Percentiles rank a stretch among this genome's conserved stretches.
These are phyloP conservation scores for Lepilemur ruficaudatus DNA, from an alignment of 2,797 vertebrate species.

Conservation along the genomic window DNA sequence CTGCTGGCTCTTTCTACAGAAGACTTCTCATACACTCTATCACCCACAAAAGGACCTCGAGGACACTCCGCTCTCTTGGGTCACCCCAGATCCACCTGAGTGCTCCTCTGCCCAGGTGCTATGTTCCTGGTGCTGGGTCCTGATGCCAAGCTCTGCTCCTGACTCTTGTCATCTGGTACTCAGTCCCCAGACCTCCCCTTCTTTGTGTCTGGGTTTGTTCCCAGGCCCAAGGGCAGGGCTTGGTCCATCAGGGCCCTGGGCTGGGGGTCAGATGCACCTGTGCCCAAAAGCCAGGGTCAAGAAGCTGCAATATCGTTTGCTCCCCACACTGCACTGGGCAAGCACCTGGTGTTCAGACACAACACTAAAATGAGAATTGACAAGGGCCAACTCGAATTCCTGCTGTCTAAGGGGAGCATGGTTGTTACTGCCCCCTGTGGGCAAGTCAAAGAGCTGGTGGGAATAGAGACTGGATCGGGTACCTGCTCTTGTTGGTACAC, in stretches of 20 bases:
- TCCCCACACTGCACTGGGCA: background rate
- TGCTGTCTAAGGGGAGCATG: background rate
- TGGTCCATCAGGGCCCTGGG: background rate
- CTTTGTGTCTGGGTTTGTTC: background rate
- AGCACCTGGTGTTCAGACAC: background rate
- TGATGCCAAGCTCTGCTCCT: background rate
- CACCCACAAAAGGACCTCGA: background rate
- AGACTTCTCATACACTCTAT: too few relatives aligned
- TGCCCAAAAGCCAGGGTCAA: background rate
- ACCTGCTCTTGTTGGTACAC: accelerated
- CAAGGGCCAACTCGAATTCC: background rate
- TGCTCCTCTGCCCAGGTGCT: background rate
- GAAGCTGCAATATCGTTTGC: background rate
- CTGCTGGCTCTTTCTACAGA: background rate
- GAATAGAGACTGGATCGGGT: accelerated
- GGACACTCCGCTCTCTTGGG: background rate
- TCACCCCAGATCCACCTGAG: background rate
- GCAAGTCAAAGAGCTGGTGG: background rate
- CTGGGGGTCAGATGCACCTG: background rate
- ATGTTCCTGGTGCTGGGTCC: background rate
- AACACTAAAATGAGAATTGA: background rate
- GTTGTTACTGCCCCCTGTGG: background rate
- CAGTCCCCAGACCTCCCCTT: background rate
- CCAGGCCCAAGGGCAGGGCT: background rate
- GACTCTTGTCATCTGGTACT: background rate